These are phyloP conservation scores for Acanthisitta chloris DNA, from an alignment of 2,113 vertebrate species.

Conservation along the genomic window DNA sequence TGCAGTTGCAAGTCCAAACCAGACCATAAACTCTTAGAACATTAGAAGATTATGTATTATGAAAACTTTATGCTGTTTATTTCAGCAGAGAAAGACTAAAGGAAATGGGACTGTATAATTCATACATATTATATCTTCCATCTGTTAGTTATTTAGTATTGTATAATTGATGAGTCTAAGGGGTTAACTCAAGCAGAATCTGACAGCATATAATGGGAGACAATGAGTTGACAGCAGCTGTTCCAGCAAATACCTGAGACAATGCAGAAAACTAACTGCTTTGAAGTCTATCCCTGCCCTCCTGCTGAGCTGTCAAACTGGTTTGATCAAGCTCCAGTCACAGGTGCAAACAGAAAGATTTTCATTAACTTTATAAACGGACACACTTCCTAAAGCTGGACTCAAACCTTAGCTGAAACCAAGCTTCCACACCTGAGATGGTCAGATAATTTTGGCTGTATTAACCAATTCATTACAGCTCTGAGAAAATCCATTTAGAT, in stretches of 20 bases:
- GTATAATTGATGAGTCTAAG: constrained; percentile 41
- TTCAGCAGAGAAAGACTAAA: not conserved
- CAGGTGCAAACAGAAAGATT: constrained; percentile 27
- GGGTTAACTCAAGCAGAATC: constrained; percentile 36
- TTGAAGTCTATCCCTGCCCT: constrained; percentile 40
- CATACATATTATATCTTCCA: constrained; percentile 2
- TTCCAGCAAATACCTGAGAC: constrained; percentile 42
- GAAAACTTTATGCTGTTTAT: constrained; percentile 13
- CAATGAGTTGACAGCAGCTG: constrained; percentile 34
- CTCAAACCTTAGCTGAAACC: not conserved
- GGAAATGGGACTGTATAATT: not conserved
- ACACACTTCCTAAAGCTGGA: not conserved
- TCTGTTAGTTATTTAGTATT: constrained; percentile 2
- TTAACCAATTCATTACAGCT: not conserved
- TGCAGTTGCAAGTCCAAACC: not conserved
- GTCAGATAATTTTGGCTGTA: not conserved
- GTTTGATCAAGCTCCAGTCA: constrained; percentile 38
- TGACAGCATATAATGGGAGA: not conserved
- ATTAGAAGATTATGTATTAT: not conserved
- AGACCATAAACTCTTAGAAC: not conserved
- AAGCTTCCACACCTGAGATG: not conserved
- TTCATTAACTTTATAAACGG: constrained; percentile 3
- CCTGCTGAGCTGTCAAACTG: constrained; percentile 47
- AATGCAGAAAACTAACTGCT: constrained; percentile 8
- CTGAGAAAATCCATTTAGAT: not conserved